These are phyloP conservation scores for Paratrypauchen microcephalus DNA, from an alignment of 2,797 vertebrate species.

Conservation along the genomic window DNA sequence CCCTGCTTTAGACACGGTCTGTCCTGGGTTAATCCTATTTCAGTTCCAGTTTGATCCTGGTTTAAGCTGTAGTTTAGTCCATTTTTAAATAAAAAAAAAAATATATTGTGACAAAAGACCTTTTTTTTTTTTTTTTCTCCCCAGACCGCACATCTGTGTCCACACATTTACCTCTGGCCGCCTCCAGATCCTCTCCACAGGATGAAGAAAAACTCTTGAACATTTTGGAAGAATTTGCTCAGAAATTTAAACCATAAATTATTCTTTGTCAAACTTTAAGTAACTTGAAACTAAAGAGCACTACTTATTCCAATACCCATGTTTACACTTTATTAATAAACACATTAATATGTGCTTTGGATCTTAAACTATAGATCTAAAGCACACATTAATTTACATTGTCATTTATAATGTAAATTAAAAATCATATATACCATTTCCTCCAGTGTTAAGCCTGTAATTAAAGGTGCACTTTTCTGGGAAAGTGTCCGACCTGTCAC, in stretches of 20 bases:
- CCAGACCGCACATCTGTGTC: constrained; percentile 79
- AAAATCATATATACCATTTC: background rate
- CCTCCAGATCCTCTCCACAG: constrained; percentile 62
- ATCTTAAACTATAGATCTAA: too few species aligned
- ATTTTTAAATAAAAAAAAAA: too few species aligned
- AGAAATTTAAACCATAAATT: constrained; percentile 73
- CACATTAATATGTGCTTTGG: constrained; percentile 1
- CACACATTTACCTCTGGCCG: constrained; percentile 81
- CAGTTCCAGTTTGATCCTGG: too few species aligned
- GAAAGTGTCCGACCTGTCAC: background rate
- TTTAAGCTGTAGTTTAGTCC: too few species aligned
- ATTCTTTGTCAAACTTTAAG: background rate
- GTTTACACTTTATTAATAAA: constrained; percentile 32
- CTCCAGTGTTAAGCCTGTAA: background rate
- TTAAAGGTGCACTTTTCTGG: background rate
- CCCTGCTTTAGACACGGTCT: background rate
- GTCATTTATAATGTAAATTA: background rate
- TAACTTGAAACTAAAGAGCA: constrained; percentile 9
- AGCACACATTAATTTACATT: too few species aligned
- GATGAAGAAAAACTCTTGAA: constrained; percentile 77
- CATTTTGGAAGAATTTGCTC: constrained; percentile 71
- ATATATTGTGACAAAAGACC: too few species aligned
- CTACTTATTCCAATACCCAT: constrained; percentile 13
- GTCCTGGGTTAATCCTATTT: background rate
- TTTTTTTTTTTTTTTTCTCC: constrained; percentile 10